phyloP scores from a whole-genome alignment of 1,140 invertebrate species.

The Macrotrachela quadricornifera region DNA sequence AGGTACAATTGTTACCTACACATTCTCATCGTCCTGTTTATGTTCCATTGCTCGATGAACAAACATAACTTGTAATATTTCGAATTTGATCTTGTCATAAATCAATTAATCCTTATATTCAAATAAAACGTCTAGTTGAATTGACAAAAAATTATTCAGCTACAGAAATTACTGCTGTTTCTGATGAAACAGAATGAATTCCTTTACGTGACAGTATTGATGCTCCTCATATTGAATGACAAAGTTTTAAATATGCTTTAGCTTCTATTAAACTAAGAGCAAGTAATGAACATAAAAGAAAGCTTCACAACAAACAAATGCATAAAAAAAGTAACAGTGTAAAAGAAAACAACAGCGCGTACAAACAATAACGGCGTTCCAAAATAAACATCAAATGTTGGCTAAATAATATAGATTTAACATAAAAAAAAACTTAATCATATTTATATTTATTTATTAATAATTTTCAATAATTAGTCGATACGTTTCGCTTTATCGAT shows the following conservation, averaged over 20 bases:
- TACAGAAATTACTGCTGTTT: conserved; percentile 59
- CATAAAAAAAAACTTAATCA: too few relatives aligned
- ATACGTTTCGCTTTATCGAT: too few relatives aligned
- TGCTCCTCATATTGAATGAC: too few relatives aligned
- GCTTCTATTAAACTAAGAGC: conserved; percentile 1
- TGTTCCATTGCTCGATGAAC: conserved; percentile 53
- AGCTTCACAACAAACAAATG: too few relatives aligned
- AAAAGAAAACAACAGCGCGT: too few relatives aligned
- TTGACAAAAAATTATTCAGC: conserved; percentile 57
- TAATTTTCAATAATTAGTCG: too few relatives aligned
- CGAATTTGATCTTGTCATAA: conserved; percentile 38
- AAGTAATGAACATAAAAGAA: conserved; percentile 1
- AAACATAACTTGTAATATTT: conserved; percentile 47
- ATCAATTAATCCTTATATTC: conserved; percentile 39
- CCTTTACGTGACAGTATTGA: conserved; percentile 23
- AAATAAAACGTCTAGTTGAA: conserved; percentile 40
- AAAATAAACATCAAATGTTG: too few relatives aligned
- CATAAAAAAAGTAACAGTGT: too few relatives aligned
- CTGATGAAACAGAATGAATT: conserved; percentile 58
- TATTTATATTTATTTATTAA: too few relatives aligned
- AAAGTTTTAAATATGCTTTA: conserved; percentile 2
- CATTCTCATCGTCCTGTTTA: conserved; percentile 67
- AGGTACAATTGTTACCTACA: conserved; percentile 57
- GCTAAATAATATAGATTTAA: too few relatives aligned
- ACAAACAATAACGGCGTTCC: too few relatives aligned